Conservation (phyloP, 2,797 vertebrate species). For the Aphelocoma californica region DNA sequence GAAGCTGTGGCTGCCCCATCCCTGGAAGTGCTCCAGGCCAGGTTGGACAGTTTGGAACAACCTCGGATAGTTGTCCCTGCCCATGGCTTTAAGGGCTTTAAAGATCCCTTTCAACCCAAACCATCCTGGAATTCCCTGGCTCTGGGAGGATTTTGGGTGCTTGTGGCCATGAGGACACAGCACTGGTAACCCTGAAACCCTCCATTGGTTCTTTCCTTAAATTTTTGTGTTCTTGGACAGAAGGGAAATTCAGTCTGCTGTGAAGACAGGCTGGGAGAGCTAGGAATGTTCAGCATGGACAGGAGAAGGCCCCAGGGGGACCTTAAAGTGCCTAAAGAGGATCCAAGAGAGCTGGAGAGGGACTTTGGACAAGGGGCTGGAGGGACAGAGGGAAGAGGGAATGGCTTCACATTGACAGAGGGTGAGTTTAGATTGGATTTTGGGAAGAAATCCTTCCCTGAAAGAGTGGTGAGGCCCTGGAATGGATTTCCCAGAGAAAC, state of each 20-base stretch:
- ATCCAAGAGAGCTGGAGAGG: neutral
- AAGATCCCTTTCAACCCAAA: neutral
- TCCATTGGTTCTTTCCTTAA: neutral
- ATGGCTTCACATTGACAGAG: neutral
- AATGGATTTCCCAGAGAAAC: neutral
- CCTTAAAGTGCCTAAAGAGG: neutral
- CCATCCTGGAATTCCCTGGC: neutral
- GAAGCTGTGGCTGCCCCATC: neutral
- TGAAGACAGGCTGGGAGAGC: neutral
- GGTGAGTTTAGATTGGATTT: neutral
- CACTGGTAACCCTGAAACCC: neutral
- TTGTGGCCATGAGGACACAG: neutral
- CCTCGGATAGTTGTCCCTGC: neutral
- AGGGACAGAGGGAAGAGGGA: accelerated
- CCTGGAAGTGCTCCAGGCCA: neutral
- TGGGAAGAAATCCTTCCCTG: neutral
- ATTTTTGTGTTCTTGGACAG: neutral
- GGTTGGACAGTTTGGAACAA: neutral
- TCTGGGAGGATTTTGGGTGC: neutral
- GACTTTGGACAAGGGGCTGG: neutral
- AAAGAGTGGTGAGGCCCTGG: neutral
- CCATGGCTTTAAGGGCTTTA: neutral
- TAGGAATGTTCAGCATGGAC: neutral
- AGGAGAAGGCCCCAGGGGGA: neutral
- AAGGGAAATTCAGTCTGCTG: neutral